Evolutionary conservation across 2,797 vertebrate genomes (phyloP), one percentile per base, ranked within the genome.

Genomic region (Enteromius paludinosus): DNA sequence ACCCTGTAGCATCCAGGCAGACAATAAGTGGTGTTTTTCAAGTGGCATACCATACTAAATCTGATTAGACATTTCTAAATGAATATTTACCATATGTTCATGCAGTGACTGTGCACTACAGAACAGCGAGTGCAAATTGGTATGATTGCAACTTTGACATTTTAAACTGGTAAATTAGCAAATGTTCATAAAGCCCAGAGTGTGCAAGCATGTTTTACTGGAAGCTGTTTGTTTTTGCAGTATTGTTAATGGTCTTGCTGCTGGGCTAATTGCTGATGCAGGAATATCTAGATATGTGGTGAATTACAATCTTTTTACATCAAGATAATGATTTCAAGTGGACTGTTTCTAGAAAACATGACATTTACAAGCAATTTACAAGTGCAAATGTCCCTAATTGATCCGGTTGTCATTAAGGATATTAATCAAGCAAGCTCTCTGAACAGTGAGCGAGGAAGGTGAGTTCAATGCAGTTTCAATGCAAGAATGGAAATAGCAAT

Each of bases 371-470:
- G 76, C 79, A 82, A 83, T 82, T 69, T 86, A 83, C 30, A 81
- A 84, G 84, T 79, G 73, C 75, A 86, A 88, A 87, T 85, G 59
- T 82, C 87, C 81, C 64, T 85, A 87, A 87, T 87, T 86, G 84
- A 86, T 89, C 87, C 84, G 77, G 84, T 84, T 87, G 84, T 82
- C 82, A 88, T 87, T 78, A 84, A 81, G 65, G 78, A 79, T 59
- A 82, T 87, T 89, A 87, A 88, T 88, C 83, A 88, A 84, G 66
- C 33, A 66, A 52, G 59, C 35, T 65, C n/a, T 83, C 71, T 45
- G 64, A 76, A 74, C 62, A 45, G 68, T 28, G 65, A 62, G 74
- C 33, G 45, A 52, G 64, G 62, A 62, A 30, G 28, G 18, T 56
- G 70, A 52, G 65, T 41, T 62, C 28, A 73, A 38, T 56, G 23